Evolutionary conservation across 2,113 vertebrate genomes (phyloP).

Genomic region (Maccullochella peelii): DNA sequence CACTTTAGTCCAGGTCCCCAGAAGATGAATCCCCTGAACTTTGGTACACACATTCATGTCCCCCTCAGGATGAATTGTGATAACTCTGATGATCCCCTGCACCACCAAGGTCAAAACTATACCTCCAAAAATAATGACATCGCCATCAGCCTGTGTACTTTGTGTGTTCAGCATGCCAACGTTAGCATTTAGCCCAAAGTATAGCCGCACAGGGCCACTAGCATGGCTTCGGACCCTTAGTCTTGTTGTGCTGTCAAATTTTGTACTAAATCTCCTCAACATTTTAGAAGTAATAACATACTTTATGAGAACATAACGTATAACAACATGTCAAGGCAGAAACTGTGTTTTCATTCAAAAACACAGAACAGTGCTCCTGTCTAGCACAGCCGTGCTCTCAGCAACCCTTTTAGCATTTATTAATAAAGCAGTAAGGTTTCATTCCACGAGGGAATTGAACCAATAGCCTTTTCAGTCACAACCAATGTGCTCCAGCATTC

Average conservation of each 20-base stretch:
- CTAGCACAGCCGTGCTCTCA: conserved; percentile 18
- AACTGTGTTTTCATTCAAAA: conserved; percentile 2
- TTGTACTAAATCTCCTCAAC: neutral
- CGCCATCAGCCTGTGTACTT: neutral
- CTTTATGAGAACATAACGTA: neutral
- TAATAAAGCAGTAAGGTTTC: conserved; percentile 45
- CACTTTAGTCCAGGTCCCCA: too few relatives aligned
- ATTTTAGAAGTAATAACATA: neutral
- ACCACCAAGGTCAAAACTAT: neutral
- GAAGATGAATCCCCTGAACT: too few relatives aligned
- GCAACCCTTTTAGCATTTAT: conserved; percentile 32
- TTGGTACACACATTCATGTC: neutral
- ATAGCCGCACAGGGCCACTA: neutral
- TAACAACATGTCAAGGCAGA: neutral
- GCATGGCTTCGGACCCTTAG: too few relatives aligned
- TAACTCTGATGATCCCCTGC: neutral
- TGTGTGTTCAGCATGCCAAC: neutral
- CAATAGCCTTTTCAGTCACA: conserved; percentile 33
- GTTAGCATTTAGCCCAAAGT: neutral
- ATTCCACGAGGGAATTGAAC: conserved; percentile 30
- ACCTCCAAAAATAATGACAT: neutral
- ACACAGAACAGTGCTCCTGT: neutral
- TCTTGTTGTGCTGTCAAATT: neutral
- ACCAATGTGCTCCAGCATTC: neutral
- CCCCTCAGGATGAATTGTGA: neutral